Evolutionary conservation across 2,888 invertebrate genomes (phyloP), one percentile per base, ranked within the genome.

Genomic region (Sceliomorpha sp.): DNA sequence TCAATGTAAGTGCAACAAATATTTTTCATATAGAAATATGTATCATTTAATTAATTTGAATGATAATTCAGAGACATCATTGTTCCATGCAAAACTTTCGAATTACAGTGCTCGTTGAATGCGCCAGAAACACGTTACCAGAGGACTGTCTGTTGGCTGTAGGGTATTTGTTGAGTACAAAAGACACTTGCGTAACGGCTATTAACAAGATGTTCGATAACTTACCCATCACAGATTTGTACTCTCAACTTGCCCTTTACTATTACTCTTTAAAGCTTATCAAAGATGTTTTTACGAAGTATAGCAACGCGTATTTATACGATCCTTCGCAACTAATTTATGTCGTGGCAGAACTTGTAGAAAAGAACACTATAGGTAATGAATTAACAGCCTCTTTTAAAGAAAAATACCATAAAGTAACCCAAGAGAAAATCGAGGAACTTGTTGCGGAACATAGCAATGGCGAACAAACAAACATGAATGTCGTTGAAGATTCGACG

Each of bases 121-220:
- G 91, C 51, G 89, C 90, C 6, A 84, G 88, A 56, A 82, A 89
- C 56, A 86, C 89, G 6, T 78, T 92, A 39, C 81, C 87, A 10
- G 89, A 90, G 76, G 92, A 92, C 73, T 88, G 89, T 75, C 81
- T 88, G 1, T 81, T 91, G 31, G 90, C 90, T 8, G 79, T 92
- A 60, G 87, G 89, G 1, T 90, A 90, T 78, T 86, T 92, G 12
- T 75, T 91, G 58, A 88, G 89, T 44, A 73, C 91, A 20, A 79
- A 87, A 15, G 79, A 74, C n/a, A n/a, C n/a, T n/a, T n/a, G n/a
- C n/a, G n/a, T n/a, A n/a, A n/a, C n/a, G n/a, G n/a, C n/a, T n/a
- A n/a, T n/a, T 26, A 44, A 71, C 20, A 72, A 79, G 53, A 50
- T 82, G 24, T 83, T 87, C 55, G 53, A 68, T 8, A 77, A 79